A percentile compares a stretch with the other conserved stretches of the same genome.
Evolutionary conservation across 2,113 vertebrate genomes (phyloP).

Genomic region (Gymnogyps californianus): DNA sequence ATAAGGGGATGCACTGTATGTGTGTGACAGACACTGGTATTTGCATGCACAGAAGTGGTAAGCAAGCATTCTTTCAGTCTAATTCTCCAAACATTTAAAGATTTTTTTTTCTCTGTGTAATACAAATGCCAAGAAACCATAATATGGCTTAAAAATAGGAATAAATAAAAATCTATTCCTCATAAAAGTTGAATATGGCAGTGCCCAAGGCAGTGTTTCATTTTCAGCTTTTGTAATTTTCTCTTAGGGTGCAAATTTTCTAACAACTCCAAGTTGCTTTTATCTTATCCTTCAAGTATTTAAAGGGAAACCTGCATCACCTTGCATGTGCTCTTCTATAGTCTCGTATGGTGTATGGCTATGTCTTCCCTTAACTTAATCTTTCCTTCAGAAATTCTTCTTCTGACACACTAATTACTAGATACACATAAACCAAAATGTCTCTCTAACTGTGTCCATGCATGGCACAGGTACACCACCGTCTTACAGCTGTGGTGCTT

Average conservation of each 20-base stretch:
- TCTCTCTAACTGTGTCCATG: background rate
- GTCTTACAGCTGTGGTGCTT: background rate
- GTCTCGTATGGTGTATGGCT: background rate
- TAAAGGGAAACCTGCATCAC: background rate
- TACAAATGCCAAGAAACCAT: background rate
- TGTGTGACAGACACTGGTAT: background rate
- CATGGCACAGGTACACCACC: background rate
- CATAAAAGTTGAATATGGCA: background rate
- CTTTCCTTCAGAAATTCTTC: background rate
- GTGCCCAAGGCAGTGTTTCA: background rate
- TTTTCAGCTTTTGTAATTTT: background rate
- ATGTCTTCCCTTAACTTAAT: background rate
- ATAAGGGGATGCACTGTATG: accelerated
- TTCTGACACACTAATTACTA: background rate
- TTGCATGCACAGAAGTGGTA: background rate
- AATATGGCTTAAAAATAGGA: background rate
- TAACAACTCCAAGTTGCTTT: background rate
- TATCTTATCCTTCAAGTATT: background rate
- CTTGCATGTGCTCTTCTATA: background rate
- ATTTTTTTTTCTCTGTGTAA: background rate
- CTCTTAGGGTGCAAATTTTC: background rate
- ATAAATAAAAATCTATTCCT: background rate
- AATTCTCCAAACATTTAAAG: background rate
- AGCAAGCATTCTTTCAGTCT: background rate
- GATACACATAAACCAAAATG: accelerated